phyloP scores from a whole-genome alignment of 2,113 vertebrate species.

The Halichoerus grypus region DNA sequence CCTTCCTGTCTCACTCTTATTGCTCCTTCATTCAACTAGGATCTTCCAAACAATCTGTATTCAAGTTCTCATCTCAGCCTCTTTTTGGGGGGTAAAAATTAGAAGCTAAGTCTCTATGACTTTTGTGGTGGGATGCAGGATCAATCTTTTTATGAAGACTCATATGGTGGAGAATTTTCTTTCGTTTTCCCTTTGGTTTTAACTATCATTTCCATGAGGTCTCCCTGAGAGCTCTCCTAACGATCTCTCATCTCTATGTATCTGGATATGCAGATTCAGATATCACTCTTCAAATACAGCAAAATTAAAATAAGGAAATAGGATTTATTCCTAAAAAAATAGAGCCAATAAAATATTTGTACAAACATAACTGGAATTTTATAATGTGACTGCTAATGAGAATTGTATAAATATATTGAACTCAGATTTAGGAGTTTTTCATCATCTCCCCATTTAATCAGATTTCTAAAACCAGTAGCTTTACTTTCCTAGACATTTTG shows the following conservation, averaged over 20 bases:
- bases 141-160: not conserved
- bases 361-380: not conserved
- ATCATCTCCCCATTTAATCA: not conserved
- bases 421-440: not conserved
- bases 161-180: not conserved
- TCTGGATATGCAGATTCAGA: not conserved
- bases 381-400: not conserved
- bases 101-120: not conserved
- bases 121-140: not conserved
- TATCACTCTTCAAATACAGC: not conserved
- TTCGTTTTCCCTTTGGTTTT: not conserved
- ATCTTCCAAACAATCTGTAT: not conserved
- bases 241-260: not conserved
- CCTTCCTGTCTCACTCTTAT: not conserved
- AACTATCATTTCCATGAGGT: not conserved
- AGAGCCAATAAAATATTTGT: not conserved
- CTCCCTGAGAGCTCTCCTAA: not conserved
- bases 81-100: not conserved
- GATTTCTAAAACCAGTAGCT: not conserved
- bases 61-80: not conserved
- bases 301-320: not conserved
- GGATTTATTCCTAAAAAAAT: not conserved
- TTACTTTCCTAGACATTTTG: not conserved
- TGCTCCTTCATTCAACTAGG: not conserved
- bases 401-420: not conserved